phyloP scores from a whole-genome alignment of 2,888 invertebrate genomes.

The Marasmarcha lunaedactyla region DNA sequence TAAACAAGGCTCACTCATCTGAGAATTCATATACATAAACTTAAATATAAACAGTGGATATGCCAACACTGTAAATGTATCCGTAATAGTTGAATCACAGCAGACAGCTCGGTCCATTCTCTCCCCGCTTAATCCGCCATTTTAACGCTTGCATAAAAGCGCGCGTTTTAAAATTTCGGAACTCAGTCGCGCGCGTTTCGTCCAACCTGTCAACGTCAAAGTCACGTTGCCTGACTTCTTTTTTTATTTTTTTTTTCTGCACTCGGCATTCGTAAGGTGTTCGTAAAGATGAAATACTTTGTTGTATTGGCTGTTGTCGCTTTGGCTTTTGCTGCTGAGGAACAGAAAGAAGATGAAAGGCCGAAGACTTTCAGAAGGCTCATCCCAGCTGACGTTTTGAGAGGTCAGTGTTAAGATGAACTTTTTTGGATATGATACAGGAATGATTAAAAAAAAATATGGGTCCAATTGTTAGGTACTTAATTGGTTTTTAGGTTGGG shows the following conservation, averaged over 20 bases:
- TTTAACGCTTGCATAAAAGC: constrained; percentile 37
- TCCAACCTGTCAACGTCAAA: constrained; percentile 31
- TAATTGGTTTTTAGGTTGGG: too few species aligned
- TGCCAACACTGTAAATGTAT: too few species aligned
- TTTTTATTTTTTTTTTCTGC: constrained; percentile 25
- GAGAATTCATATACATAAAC: too few species aligned
- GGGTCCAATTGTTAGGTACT: too few species aligned
- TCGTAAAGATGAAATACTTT: constrained; percentile 67
- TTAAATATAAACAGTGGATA: too few species aligned
- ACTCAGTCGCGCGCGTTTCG: constrained; percentile 51
- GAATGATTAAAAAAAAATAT: too few species aligned
- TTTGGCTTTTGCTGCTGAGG: constrained; percentile 67
- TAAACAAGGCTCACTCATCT: too few species aligned
- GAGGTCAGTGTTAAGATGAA: constrained; percentile 75
- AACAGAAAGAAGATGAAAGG: constrained; percentile 66
- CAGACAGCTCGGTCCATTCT: not conserved
- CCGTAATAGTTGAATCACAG: too few species aligned
- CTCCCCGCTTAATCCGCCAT: constrained; percentile 41
- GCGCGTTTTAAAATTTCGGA: constrained; percentile 33
- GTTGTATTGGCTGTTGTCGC: constrained; percentile 63
- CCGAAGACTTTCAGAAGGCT: constrained; percentile 83
- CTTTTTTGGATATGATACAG: constrained; percentile 1
- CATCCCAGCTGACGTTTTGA: constrained; percentile 89
- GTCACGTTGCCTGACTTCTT: constrained; percentile 26
- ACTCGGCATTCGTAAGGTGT: constrained; percentile 33